phyloP scores from a whole-genome alignment of 2,113 vertebrate species.

The Hipposideros armiger region DNA sequence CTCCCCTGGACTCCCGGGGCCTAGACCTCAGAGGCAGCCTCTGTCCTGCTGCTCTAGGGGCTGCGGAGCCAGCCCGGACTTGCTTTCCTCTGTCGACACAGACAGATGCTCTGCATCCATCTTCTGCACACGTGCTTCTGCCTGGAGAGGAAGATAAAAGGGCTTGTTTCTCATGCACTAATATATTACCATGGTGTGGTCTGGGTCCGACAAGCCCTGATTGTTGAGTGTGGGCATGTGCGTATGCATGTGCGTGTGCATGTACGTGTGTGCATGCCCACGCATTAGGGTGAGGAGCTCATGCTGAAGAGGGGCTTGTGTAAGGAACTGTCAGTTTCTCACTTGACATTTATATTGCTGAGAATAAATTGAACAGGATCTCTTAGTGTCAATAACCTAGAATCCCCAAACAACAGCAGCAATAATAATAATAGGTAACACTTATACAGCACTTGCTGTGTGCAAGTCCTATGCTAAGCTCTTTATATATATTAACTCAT shows the following conservation, averaged over 20 bases:
- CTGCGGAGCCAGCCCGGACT: background rate
- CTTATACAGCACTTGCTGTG: background rate
- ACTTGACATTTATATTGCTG: background rate
- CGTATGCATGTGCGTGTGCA: background rate
- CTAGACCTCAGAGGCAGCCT: background rate
- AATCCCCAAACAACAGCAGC: background rate
- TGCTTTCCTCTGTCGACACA: conserved; percentile 45
- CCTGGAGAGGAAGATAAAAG: conserved; percentile 76
- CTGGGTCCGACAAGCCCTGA: conserved; percentile 64
- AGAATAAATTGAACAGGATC: conserved; percentile 8
- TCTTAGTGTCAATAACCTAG: background rate
- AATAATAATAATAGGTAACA: background rate
- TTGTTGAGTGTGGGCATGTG: background rate
- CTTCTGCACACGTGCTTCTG: conserved; percentile 66
- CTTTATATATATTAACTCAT: background rate
- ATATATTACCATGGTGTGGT: conserved; percentile 64
- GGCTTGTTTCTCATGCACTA: conserved; percentile 36
- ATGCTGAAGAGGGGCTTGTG: background rate
- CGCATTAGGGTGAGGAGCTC: background rate
- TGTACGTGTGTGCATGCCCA: background rate
- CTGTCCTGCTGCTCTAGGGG: background rate
- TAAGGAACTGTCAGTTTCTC: conserved; percentile 19
- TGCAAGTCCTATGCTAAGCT: background rate
- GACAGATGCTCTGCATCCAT: conserved; percentile 61
- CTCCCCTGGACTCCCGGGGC: background rate